Evolutionary conservation across 2,797 vertebrate genomes (phyloP), one percentile per base, ranked within the genome.

Genomic region (Bothrops alternatus): DNA sequence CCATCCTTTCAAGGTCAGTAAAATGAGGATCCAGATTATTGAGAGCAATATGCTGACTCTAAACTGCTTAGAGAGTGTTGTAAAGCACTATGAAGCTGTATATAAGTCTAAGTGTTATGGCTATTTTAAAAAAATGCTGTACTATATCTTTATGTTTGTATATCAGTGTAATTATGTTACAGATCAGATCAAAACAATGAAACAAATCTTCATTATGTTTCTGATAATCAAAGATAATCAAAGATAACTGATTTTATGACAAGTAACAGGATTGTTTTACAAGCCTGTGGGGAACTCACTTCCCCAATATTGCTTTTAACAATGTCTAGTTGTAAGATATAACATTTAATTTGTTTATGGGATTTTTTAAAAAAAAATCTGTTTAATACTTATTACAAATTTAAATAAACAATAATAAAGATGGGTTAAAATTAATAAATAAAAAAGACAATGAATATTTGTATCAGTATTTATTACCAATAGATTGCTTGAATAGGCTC

Each of bases 361-460:
- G 20, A 12, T 47, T 25, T 47, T 47, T 78, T 78, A 42, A 23
- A 60, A 60, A 47, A 12, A 1, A 25, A 23, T 37, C 32, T 73
- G 42, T 47, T 82, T 82, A 82, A 47, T 12, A 82, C 25, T 82
- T 82, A 82, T 47, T 82, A 47, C 37, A 82, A 82, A 82, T 82
- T 23, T 82, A 82, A 47, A 12, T 11, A 82, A 82, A 10, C 20
- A 47, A 82, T 47, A 47, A 82, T 82, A 47, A 82, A 47, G 20
- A 42, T 78, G 10, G 20, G 20, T 82, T 47, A 82, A 25, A 82
- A 82, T 47, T 47, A 82, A 82, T 47, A 42, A 82, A 82, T 47
- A 82, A 47, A 69, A 32, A 92, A 96, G 95, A 94, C 95, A 96
- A 93, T 87, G 94, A 16, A 85, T 53, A 95, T 95, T 90, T 88